These are phyloP conservation scores for Istiophorus platypterus DNA, from an alignment of 2,113 vertebrate genomes.

Conservation along the genomic window DNA sequence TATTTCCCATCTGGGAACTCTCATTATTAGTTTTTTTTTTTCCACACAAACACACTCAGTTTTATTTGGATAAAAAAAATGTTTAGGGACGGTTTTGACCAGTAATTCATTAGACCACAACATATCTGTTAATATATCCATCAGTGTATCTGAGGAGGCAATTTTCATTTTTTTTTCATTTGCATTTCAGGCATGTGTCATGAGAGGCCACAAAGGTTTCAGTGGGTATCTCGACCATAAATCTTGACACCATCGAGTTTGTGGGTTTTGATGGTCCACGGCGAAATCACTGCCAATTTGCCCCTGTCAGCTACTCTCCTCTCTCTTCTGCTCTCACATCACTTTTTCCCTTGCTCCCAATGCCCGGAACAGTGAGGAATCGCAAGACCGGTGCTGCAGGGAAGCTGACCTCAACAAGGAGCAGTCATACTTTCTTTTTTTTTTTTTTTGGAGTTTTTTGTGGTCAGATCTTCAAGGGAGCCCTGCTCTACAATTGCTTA, in stretches of 20 bases:
- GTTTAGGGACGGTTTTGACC: background rate
- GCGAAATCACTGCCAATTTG: background rate
- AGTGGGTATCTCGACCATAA: background rate
- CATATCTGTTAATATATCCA: too few relatives aligned
- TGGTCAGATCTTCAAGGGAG: background rate
- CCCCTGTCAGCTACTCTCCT: background rate
- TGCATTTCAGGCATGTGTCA: too few relatives aligned
- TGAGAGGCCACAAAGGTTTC: background rate
- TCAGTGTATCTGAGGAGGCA: background rate
- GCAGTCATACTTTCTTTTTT: background rate
- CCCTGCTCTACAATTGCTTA: background rate
- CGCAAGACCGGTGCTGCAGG: background rate
- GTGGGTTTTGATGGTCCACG: background rate
- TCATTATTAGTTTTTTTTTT: background rate
- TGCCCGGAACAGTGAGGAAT: background rate
- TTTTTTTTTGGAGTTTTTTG: rapidly evolving
- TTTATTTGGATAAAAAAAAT: slow-evolving; percentile 11
- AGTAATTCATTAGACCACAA: background rate
- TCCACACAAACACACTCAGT: background rate
- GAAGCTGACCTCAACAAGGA: background rate
- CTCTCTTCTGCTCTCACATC: background rate
- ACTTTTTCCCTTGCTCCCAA: background rate
- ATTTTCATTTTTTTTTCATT: background rate
- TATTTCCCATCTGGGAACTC: slow-evolving; percentile 2
- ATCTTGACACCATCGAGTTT: background rate